Conservation (phyloP, 2,113 vertebrate genomes). For the Sus scrofa region DNA sequence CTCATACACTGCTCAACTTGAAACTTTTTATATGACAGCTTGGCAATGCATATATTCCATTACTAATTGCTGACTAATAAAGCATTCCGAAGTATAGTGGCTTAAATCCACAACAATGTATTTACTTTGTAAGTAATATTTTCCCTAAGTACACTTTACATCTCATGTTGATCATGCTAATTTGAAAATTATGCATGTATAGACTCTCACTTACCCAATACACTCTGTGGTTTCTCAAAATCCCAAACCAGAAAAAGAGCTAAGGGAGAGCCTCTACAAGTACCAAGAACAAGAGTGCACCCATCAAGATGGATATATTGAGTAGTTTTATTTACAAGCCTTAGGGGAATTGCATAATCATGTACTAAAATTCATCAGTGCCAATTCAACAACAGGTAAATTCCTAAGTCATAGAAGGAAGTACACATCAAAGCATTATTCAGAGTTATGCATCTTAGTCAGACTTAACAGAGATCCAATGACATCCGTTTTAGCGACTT, state of each 20-base stretch:
- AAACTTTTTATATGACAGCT: too few relatives aligned
- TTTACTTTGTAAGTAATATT: too few relatives aligned
- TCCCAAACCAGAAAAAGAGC: slow-evolving; percentile 5
- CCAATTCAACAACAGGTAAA: background rate
- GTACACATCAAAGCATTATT: background rate
- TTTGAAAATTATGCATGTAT: background rate
- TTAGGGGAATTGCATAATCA: background rate
- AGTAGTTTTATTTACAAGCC: slow-evolving; percentile 38
- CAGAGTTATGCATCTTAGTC: background rate
- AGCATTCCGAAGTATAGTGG: too few relatives aligned
- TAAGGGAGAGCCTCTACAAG: background rate
- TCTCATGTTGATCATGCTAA: background rate
- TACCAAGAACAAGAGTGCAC: background rate
- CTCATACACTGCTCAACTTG: too few relatives aligned
- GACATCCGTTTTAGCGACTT: background rate
- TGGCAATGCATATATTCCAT: too few relatives aligned
- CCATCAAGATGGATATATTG: background rate
- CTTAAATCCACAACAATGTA: too few relatives aligned
- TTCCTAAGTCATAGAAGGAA: background rate
- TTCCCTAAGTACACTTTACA: background rate
- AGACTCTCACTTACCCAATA: slow-evolving; percentile 2
- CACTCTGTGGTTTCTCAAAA: background rate
- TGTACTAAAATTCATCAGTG: background rate
- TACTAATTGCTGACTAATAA: too few relatives aligned
- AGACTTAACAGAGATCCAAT: background rate